Evolutionary conservation across 2,113 vertebrate genomes (phyloP), one percentile per base, ranked within the genome.

Genomic region (Drymodes brunneopygia): DNA sequence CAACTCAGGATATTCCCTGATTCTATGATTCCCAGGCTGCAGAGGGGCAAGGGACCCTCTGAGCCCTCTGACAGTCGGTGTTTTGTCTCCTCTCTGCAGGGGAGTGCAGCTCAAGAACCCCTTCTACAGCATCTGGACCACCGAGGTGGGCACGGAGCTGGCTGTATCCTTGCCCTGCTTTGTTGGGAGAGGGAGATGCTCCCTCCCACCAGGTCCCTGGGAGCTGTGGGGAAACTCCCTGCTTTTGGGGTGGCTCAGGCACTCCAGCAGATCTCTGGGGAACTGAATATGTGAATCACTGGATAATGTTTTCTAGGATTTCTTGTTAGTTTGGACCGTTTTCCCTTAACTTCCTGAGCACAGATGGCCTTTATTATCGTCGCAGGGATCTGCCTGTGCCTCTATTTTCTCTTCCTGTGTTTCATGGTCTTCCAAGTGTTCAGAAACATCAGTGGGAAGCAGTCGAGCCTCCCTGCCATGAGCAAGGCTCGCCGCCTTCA

Each of bases 381-480:
- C 0, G 99, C 99, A 1, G 99, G 99, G 17, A 99, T 99, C 96
- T 99, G 99, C 86, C 98, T 99, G 85, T 99, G 99, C 64, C 99
- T 99, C 73, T 99, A 99, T 97, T 99, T 99, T 96, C 98, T 99
- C 94, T 99, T 99, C 97, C 98, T 99, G 91, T 99, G 99, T 95
- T 99, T 99, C 92, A 99, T 99, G 99, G 99, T 99, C 35, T 99
- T 99, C 93, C 99, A 99, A 97, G 99, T 99, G 69, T 99, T 99
- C 96, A 98, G 99, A 62, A 99, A 99, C 97, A 99, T 99, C 97
- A 99, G 98, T 8, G 99, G 99, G 13, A 99, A 99, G 95, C 98
- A 98, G 93, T 98, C 98, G 2, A 99, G 98, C 45, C 98, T 99
- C 81, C 99, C 99, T 11, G 99, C 99, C 57, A 99, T 99, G 99